These are phyloP conservation scores for Cryptophagus acutangulus DNA, from an alignment of 2,888 invertebrate species.

Conservation along the genomic window DNA sequence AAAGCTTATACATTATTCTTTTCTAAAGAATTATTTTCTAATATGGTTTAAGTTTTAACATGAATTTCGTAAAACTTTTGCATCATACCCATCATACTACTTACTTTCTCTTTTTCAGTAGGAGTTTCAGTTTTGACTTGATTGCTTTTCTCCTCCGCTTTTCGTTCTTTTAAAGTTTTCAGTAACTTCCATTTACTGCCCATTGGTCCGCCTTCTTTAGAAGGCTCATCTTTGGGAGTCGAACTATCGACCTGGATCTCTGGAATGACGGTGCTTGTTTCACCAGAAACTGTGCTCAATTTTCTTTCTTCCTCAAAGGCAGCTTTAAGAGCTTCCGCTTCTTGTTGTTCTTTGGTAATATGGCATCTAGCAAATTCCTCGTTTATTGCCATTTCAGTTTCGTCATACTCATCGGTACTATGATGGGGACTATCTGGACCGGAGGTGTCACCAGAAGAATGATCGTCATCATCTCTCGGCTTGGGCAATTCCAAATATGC, in stretches of 20 bases:
- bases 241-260: constrained; percentile 50
- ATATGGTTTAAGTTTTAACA: constrained; percentile 54
- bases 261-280: constrained; percentile 40
- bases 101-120: constrained; percentile 66
- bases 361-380: constrained; percentile 46
- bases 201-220: constrained; percentile 53
- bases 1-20: constrained; percentile 16
- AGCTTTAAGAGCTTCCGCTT: constrained; percentile 19
- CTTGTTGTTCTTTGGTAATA: constrained; percentile 41
- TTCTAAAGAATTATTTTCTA: background rate
- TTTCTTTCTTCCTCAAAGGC: constrained; percentile 19
- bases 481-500: background rate
- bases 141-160: constrained; percentile 79
- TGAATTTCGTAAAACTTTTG: constrained; percentile 64
- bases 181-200: constrained; percentile 88
- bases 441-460: constrained; percentile 81
- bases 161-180: constrained; percentile 83
- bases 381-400: constrained; percentile 54
- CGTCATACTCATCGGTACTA: constrained; percentile 68
- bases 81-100: constrained; percentile 65
- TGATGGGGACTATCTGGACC: constrained; percentile 81
- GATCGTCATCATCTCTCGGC: constrained; percentile 53
- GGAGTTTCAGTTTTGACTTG: constrained; percentile 60
- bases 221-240: constrained; percentile 38
- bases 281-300: constrained; percentile 36